A percentile compares a stretch with the other conserved stretches of the same genome.
Conservation (phyloP, 1,140 invertebrate genomes). For the Drosophila asahinai region DNA sequence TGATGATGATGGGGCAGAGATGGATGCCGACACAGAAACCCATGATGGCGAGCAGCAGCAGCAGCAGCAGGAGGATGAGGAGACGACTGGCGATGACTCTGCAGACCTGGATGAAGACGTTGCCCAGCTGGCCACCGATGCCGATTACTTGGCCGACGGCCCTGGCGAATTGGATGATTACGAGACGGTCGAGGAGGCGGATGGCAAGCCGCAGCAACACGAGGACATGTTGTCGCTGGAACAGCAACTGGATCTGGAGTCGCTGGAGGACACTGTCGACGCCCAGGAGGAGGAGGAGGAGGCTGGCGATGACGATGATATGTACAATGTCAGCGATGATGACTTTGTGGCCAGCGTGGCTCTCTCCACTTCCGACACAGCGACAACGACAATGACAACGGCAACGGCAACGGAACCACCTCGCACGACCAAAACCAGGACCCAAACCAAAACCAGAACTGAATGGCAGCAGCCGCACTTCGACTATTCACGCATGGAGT, state of each 20-base stretch:
- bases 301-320: constrained; percentile 57
- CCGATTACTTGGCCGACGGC: constrained; percentile 67
- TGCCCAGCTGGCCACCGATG: constrained; percentile 54
- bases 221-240: constrained; percentile 67
- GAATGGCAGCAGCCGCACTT: constrained; percentile 79
- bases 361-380: constrained; percentile 60
- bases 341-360: constrained; percentile 75
- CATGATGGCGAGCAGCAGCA: constrained; percentile 25
- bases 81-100: constrained; percentile 43
- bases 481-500: constrained; percentile 84
- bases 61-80: constrained; percentile 22
- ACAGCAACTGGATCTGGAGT: constrained; percentile 68
- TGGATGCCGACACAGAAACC: constrained; percentile 25
- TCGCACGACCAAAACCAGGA: constrained; percentile 1
- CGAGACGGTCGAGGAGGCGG: constrained; percentile 46
- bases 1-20: constrained; percentile 25
- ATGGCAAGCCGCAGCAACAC: constrained; percentile 39
- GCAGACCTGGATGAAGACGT: constrained; percentile 62
- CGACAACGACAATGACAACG: constrained; percentile 11
- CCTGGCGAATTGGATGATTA: constrained; percentile 64
- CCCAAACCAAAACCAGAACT: constrained; percentile 7
- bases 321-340: constrained; percentile 75
- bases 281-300: constrained; percentile 56
- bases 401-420: constrained; percentile 5
- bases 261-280: constrained; percentile 64